A percentile compares a stretch with the other conserved stretches of the same genome.
Evolutionary conservation across 2,888 invertebrate genomes (phyloP).

Genomic region (Nomada fabriciana): DNA sequence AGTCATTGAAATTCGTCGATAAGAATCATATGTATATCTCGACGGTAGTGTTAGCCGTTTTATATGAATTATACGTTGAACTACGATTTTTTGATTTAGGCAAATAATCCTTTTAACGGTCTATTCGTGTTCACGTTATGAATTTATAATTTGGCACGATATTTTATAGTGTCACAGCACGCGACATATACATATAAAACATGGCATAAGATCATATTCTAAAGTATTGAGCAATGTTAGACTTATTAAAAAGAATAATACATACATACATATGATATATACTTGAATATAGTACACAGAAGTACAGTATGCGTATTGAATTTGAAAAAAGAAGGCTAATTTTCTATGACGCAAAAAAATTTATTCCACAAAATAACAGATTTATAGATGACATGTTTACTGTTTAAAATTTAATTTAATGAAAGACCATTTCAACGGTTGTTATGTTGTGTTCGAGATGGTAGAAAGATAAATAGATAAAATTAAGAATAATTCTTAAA

Average conservation of each 20-base stretch:
- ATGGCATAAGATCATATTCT: slow-evolving; percentile 44
- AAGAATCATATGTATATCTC: slow-evolving; percentile 27
- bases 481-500: not conserved
- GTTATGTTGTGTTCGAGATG: not conserved
- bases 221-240: not conserved
- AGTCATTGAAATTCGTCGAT: slow-evolving; percentile 35
- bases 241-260: no score
- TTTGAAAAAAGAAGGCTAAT: no score
- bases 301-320: no score
- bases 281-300: no score
- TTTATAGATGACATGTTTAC: no score
- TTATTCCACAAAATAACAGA: no score
- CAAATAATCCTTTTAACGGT: slow-evolving; percentile 74
- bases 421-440: not conserved
- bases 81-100: slow-evolving; percentile 74
- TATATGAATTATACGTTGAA: slow-evolving; percentile 45
- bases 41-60: slow-evolving; percentile 43
- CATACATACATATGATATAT: no score
- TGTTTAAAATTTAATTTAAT: no score
- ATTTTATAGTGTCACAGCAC: slow-evolving; percentile 69
- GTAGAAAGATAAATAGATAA: not conserved
- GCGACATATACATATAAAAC: slow-evolving; percentile 63
- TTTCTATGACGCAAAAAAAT: no score
- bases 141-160: slow-evolving; percentile 77
- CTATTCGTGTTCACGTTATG: slow-evolving; percentile 73